These are phyloP conservation scores for Melinaea marsaeus DNA, from an alignment of 2,888 invertebrate species.

Conservation along the genomic window DNA sequence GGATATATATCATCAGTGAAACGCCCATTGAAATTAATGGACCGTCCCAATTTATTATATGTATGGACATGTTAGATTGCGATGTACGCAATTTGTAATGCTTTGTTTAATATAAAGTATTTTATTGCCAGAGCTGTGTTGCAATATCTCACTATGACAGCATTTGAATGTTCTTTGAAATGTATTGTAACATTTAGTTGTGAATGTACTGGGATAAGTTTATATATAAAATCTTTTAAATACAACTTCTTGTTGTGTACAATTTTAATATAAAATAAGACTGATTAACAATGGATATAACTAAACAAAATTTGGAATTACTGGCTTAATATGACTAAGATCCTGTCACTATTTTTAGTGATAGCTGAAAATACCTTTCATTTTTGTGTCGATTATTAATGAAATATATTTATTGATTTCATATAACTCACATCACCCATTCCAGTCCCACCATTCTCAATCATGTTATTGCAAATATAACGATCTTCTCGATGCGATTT, in stretches of 20 bases:
- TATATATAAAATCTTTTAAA: background rate
- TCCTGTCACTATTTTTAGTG: no score
- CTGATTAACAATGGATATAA: no score
- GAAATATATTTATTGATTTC: background rate
- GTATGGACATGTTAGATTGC: conserved; percentile 37
- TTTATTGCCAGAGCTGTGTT: conserved; percentile 9
- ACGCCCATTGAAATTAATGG: conserved; percentile 45
- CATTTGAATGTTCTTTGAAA: background rate
- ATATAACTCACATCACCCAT: background rate
- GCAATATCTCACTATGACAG: background rate
- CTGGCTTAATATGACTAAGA: no score
- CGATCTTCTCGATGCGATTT: background rate
- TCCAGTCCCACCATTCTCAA: no score
- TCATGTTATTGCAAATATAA: background rate
- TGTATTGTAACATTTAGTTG: background rate
- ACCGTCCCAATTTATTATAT: conserved; percentile 39
- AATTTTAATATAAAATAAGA: no score
- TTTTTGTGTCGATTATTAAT: no score
- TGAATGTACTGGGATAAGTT: background rate
- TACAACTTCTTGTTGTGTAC: no score
- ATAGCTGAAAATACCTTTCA: no score
- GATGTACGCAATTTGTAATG: conserved; percentile 23
- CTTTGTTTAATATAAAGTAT: conserved; percentile 12
- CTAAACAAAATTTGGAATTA: no score
- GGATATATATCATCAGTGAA: conserved; percentile 39